A percentile compares a stretch with the other conserved stretches of the same genome.
These are phyloP conservation scores for Sciurus vulgaris DNA, from an alignment of 2,797 vertebrate species.

Conservation along the genomic window DNA sequence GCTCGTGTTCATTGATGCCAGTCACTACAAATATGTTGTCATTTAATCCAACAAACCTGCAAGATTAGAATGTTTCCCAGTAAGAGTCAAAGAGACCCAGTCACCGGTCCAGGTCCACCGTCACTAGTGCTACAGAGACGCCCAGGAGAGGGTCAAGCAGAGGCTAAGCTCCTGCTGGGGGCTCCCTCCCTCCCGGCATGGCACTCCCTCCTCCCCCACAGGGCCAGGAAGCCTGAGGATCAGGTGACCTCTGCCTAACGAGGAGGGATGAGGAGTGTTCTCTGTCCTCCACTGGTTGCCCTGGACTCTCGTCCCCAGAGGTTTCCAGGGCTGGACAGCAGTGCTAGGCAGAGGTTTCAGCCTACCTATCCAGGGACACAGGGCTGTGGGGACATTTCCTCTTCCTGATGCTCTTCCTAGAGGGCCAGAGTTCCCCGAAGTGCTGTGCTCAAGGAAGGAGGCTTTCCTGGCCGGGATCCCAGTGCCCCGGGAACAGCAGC, in stretches of 20 bases:
- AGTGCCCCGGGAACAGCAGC: neutral
- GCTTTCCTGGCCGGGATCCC: neutral
- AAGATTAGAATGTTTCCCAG: rapidly evolving
- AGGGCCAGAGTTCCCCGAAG: neutral
- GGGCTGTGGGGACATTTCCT: neutral
- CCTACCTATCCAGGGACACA: neutral
- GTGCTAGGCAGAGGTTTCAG: neutral
- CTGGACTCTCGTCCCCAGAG: neutral
- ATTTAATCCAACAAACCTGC: neutral
- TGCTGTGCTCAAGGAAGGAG: neutral
- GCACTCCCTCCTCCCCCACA: rapidly evolving
- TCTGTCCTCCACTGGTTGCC: too few species aligned
- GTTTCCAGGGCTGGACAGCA: neutral
- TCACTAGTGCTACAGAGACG: neutral
- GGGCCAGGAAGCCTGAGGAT: neutral
- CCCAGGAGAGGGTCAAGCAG: rapidly evolving
- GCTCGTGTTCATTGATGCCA: neutral
- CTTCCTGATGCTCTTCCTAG: neutral
- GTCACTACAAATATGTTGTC: neutral
- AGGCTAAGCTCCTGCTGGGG: rapidly evolving
- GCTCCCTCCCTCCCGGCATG: rapidly evolving
- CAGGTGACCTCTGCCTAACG: neutral
- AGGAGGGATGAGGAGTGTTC: rapidly evolving
- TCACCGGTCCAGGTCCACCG: rapidly evolving
- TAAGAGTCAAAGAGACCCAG: neutral